Conservation (phyloP, 2,113 vertebrate genomes). For the Perca fluviatilis region DNA sequence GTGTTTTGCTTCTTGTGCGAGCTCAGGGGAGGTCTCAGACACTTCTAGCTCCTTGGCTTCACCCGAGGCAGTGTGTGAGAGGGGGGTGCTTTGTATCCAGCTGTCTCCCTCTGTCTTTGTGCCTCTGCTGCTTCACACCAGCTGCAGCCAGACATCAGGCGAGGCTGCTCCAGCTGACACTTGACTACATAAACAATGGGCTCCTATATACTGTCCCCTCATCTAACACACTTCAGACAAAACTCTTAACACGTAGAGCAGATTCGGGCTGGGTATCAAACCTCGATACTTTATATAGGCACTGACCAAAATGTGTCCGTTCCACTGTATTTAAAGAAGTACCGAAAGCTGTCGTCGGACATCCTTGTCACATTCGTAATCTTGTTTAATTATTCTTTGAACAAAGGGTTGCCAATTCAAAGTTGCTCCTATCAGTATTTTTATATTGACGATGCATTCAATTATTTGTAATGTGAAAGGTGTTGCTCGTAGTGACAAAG, state of each 20-base stretch:
- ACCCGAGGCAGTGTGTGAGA: conserved; percentile 13
- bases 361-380: not conserved
- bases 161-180: conserved; percentile 89
- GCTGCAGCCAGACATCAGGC: conserved; percentile 92
- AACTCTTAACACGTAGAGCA: conserved; percentile 16
- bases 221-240: conserved; percentile 10
- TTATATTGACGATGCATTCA: too few relatives aligned
- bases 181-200: conserved; percentile 76
- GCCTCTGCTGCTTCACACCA: conserved; percentile 77
- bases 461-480: not conserved
- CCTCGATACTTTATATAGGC: not conserved
- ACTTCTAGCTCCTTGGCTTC: conserved; percentile 48
- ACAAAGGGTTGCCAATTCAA: not conserved
- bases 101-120: conserved; percentile 73
- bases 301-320: not conserved
- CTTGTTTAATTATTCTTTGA: too few relatives aligned
- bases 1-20: conserved; percentile 39
- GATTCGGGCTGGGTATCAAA: not conserved
- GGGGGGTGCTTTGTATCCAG: conserved; percentile 67
- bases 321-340: not conserved
- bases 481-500: not conserved
- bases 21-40: conserved; percentile 62
- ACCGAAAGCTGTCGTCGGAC: not conserved
- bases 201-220: conserved; percentile 51
- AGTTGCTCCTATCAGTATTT: not conserved